Base-by-base conservation (phyloP, 2,113 vertebrate species). In the Diglossa brunneiventris region DNA sequence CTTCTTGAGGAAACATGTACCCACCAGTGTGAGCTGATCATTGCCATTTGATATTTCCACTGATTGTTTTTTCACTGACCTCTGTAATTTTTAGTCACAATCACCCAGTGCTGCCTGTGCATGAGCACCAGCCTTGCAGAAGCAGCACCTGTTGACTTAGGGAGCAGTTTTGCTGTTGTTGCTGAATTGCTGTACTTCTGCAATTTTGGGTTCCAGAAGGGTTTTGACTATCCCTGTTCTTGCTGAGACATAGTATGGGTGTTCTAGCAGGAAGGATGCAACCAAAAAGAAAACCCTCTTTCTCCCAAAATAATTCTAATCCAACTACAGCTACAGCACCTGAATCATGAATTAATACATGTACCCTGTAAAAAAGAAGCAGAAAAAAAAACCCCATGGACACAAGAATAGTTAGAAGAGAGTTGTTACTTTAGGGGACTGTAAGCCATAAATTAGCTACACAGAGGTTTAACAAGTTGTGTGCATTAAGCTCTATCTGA, bases 81-180 rank as follows among this genome's bases (percentile, higher is more conserved):
- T 47, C 35, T 56, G 17, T 35, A 31, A 41, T 82, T 75, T 79
- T 31, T 42, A 35, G 7, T 66, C 41, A 13, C 26, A 49, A 4
- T 37, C 58, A 53, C 10, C 24, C 9, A 37, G 52, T 0, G 1
- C 33, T 83, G 53, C 22, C 39, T 37, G 8, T 35, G 33, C 27
- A 23, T 3, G 23, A 47, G 23, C 12, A 67, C 44, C 10, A 55
- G 50, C 35, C 46, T 61, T 78, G 41, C 16, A 61, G 20, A 68
- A 23, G 3, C 9, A 33, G 9, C 78, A 52, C 4, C 23, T 66
- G 31, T 5, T 88, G 35, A 17, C 3, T 52, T 15, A 27, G 23
- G 44, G 47, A 81, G 16, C 6, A 39, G 52, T 49, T 91, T 52
- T 78, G 8, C 16, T 0, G 0, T 44, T 0, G 0, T 44, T 80